Evolutionary conservation across 2,888 invertebrate species (phyloP), one percentile per base, ranked within the genome.

Genomic region (Ryuthela nishihirai): DNA sequence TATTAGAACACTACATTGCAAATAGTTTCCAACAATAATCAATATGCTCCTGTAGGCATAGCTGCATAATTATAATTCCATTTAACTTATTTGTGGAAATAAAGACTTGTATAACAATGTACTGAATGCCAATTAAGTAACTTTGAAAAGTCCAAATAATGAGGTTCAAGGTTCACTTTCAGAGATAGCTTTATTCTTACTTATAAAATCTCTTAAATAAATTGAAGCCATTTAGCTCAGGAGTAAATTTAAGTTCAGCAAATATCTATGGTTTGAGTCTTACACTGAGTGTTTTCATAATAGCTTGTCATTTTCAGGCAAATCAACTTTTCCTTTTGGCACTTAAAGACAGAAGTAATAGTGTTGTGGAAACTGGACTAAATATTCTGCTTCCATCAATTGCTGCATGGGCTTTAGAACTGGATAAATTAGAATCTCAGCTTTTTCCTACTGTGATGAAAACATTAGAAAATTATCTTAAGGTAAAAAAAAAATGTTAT

Each of bases 371-470:
- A 47, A 73, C 79, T 32, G 78, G 81, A 15, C 75, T 76, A 23
- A 75, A 79, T 54, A 72, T 81, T 38, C 75, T 84, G 45, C 74
- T 84, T 64, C 84, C 84, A 1, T 80, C 83, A 26, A 72, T 84
- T 58, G 82, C 82, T 1, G 77, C 80, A 68, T 84, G 84, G 84
- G 80, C 83, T 3, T 72, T 70, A 29, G 76, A 78, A 46, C 70
- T 78, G 60, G 79, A 76, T 47, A 74, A 77, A 43, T 70, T 84
- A 21, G 71, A 75, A 54, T 69, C 71, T 50, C 70, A 70, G 61
- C 68, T 76, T 17, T 65, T 73, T 20, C 70, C 71, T 49, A 67
- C 68, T 49, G 65, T 74, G 20, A 65, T 75, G 53, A 40, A 48
- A 47, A 24, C 26, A 34, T 25, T 62, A 15, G 46, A 62, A 23